Conservation (phyloP, 30 jellyfish, hydroid and myxozoan species). For the Pseudorhiza aurosa region DNA sequence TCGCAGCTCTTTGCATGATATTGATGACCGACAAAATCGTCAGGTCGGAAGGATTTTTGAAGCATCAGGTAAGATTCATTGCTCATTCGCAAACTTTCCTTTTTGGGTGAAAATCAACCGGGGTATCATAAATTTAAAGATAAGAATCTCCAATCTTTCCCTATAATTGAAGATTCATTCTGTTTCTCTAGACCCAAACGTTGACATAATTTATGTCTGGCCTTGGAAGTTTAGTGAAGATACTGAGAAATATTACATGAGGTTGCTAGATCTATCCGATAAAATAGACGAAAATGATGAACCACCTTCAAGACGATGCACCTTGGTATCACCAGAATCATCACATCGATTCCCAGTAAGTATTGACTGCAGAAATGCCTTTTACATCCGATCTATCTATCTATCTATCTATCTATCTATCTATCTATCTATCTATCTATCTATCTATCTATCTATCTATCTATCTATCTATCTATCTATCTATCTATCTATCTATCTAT, state of each 20-base stretch:
- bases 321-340: slow-evolving; percentile 71
- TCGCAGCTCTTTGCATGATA: slow-evolving; percentile 64
- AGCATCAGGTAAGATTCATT: slow-evolving; percentile 70
- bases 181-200: slow-evolving; percentile 64
- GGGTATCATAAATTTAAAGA: too few species aligned
- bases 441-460: too few species aligned
- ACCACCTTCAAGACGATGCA: slow-evolving; percentile 56
- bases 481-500: too few species aligned
- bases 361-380: too few species aligned
- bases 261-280: slow-evolving; percentile 49
- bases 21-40: slow-evolving; percentile 75
- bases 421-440: too few species aligned
- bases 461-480: too few species aligned
- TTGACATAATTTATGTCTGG: slow-evolving; percentile 84
- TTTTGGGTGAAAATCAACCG: too few species aligned
- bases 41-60: slow-evolving; percentile 91
- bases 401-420: too few species aligned
- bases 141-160: too few species aligned
- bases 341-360: slow-evolving; percentile 75
- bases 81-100: too few species aligned
- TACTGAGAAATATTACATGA: slow-evolving; percentile 70
- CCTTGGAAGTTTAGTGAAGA: slow-evolving; percentile 82
- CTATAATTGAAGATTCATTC: not conserved
- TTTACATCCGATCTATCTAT: too few species aligned
- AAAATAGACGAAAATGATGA: slow-evolving; percentile 18